A percentile compares a stretch with the other conserved stretches of the same genome.
These are phyloP conservation scores for Stenodema calcarata DNA, from an alignment of 2,888 invertebrate species.

Conservation along the genomic window DNA sequence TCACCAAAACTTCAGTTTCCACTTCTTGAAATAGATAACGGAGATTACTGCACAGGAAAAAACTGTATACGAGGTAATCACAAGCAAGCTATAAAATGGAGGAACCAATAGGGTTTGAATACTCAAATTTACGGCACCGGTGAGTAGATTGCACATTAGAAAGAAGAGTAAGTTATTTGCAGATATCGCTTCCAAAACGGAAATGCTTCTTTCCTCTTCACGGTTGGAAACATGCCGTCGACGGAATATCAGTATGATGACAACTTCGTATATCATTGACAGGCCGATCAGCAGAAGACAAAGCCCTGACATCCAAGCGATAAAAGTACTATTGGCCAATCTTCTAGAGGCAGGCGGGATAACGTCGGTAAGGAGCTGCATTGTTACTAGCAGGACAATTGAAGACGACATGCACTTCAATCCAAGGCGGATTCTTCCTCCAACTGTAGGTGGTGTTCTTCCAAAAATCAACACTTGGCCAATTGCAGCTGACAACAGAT, in stretches of 20 bases:
- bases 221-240: neutral
- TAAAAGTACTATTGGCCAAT: constrained; percentile 77
- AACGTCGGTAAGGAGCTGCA: constrained; percentile 64
- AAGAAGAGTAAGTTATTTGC: constrained; percentile 53
- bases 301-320: constrained; percentile 66
- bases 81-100: constrained; percentile 36
- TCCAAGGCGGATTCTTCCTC: constrained; percentile 35
- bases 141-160: constrained; percentile 50
- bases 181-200: constrained; percentile 75
- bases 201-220: constrained; percentile 61
- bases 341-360: constrained; percentile 75
- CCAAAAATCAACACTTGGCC: constrained; percentile 64
- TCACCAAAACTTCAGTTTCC: constrained; percentile 64
- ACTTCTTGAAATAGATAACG: constrained; percentile 62
- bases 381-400: constrained; percentile 58
- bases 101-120: constrained; percentile 46
- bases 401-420: constrained; percentile 54
- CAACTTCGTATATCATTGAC: constrained; percentile 61
- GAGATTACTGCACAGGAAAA: constrained; percentile 61
- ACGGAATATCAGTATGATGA: constrained; percentile 58
- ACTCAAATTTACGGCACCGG: constrained; percentile 51
- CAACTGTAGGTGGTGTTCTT: neutral
- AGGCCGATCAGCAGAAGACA: constrained; percentile 63
- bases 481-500: constrained; percentile 75
- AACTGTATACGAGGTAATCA: constrained; percentile 69